Evolutionary conservation across 2,797 vertebrate species (phyloP).

Genomic region (Cuniculus paca): DNA sequence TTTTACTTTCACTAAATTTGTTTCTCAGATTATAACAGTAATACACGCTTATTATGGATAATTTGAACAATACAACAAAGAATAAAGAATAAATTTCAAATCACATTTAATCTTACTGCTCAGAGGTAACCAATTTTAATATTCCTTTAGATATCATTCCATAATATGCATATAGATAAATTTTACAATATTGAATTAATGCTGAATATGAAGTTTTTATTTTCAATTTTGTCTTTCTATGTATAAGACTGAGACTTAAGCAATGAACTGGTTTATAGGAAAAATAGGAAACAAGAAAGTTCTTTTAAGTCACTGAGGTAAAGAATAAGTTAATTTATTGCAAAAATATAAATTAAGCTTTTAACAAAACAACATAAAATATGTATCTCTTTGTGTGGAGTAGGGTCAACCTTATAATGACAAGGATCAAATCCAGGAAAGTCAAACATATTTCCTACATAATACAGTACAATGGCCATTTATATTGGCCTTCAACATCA

Average conservation of each 20-base stretch:
- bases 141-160: slow-evolving; percentile 61
- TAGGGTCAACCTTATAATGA: background rate
- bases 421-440: background rate
- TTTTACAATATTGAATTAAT: slow-evolving; percentile 58
- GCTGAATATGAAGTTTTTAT: background rate
- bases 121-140: slow-evolving; percentile 60
- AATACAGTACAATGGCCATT: background rate
- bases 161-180: background rate
- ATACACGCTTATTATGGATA: slow-evolving; percentile 69
- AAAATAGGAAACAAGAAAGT: background rate
- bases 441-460: background rate
- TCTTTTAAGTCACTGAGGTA: background rate
- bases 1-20: slow-evolving; percentile 69
- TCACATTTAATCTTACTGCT: slow-evolving; percentile 53
- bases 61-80: slow-evolving; percentile 69
- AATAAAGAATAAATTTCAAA: slow-evolving; percentile 71
- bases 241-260: background rate
- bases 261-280: background rate
- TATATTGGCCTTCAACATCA: background rate
- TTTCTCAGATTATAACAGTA: slow-evolving; percentile 73
- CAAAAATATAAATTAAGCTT: background rate
- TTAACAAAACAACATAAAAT: slow-evolving; percentile 51
- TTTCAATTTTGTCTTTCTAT: background rate
- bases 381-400: background rate
- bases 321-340: slow-evolving; percentile 19